These are phyloP conservation scores for Sinocyclocheilus grahami DNA, from an alignment of 2,113 vertebrate species.

Conservation along the genomic window DNA sequence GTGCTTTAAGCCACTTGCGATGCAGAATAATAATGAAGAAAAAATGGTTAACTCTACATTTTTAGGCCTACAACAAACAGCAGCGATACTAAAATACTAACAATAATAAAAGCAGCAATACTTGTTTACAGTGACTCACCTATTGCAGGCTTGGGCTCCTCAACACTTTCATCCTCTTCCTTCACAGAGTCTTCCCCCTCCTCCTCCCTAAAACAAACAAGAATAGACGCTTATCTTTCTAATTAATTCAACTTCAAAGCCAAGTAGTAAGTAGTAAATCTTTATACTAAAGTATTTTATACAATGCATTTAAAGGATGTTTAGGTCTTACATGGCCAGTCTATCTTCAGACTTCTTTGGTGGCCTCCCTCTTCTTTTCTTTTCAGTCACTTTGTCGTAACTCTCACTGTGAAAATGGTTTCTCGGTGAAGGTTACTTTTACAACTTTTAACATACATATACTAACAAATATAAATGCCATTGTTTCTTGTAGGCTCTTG, in stretches of 20 bases:
- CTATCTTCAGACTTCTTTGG: constrained; percentile 88
- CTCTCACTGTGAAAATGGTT: constrained; percentile 59
- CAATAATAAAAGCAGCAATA: not conserved
- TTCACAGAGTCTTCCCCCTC: constrained; percentile 55
- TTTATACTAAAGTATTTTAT: not conserved
- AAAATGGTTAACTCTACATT: not conserved
- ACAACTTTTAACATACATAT: no score
- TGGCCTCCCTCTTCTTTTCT: constrained; percentile 88
- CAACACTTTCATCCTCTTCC: constrained; percentile 63
- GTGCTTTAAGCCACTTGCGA: not conserved
- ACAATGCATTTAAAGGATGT: not conserved
- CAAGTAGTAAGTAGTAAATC: not conserved
- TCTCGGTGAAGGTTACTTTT: not conserved
- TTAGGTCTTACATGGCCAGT: constrained; percentile 74
- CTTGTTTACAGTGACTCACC: not conserved
- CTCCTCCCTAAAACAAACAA: constrained; percentile 33
- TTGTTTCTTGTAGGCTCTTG: not conserved
- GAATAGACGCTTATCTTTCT: not conserved
- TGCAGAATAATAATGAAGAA: constrained; percentile 1
- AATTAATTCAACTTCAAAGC: not conserved
- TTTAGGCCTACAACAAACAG: not conserved
- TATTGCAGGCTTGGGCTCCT: constrained; percentile 34
- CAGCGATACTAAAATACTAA: no score
- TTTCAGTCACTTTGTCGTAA: constrained; percentile 69
- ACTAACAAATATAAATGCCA: not conserved